A percentile compares a stretch with the other conserved stretches of the same genome.
These are phyloP conservation scores for Trachythela sp. DNA, from an alignment of 64 coral and sea anemone species.

Conservation along the genomic window DNA sequence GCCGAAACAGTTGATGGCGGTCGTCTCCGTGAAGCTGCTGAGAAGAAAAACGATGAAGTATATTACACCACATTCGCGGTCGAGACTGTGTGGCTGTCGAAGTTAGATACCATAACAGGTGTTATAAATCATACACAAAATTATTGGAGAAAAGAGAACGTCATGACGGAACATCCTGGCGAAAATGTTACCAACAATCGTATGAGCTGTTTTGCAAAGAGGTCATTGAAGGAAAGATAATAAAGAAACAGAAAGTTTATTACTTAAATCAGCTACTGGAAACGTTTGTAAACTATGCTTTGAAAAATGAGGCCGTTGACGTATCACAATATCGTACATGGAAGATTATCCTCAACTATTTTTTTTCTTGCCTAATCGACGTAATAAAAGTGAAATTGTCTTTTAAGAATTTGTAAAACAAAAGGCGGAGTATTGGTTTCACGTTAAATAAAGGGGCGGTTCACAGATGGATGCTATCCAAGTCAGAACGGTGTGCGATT, in stretches of 20 bases:
- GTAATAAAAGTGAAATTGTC: constrained; percentile 9
- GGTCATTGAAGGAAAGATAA: not conserved
- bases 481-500: not conserved
- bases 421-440: constrained; percentile 9
- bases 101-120: constrained; percentile 8
- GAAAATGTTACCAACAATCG: not conserved
- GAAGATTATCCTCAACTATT: not conserved
- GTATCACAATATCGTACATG: not conserved
- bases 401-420: constrained; percentile 10
- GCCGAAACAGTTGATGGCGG: not conserved
- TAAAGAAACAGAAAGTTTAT: not conserved
- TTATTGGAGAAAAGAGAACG: not conserved
- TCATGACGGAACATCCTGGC: not conserved
- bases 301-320: not conserved
- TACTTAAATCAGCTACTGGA: not conserved
- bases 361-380: not conserved
- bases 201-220: not conserved
- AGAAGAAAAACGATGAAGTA: not conserved
- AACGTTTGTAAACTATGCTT: not conserved
- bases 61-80: not conserved
- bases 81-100: not conserved
- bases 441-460: constrained; percentile 25
- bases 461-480: constrained; percentile 21
- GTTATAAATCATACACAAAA: constrained; percentile 12
- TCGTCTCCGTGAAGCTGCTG: not conserved